Evolutionary conservation across 2,888 invertebrate genomes (phyloP).

Genomic region (Tetragonula carbonaria): DNA sequence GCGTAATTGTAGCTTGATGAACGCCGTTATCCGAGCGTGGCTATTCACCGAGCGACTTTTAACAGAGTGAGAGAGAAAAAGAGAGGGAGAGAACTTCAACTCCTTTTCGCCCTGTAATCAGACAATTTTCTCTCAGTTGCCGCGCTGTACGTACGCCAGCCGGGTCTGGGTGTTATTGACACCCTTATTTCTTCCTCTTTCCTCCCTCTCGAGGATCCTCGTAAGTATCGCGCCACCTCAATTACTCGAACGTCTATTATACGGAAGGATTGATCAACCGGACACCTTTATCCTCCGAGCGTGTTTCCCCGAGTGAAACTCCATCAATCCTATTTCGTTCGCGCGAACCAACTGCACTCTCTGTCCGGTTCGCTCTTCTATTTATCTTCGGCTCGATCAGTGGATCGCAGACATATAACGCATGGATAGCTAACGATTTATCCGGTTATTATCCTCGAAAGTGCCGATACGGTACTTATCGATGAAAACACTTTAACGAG

Average conservation of each 20-base stretch:
- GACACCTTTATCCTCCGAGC: conserved; percentile 41
- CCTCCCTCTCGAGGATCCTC: neutral
- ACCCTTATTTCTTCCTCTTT: conserved; percentile 32
- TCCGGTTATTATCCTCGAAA: neutral
- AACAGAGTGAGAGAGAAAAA: neutral
- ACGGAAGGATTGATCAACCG: conserved; percentile 37
- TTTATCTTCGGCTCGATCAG: conserved; percentile 28
- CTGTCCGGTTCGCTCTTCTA: conserved; percentile 20
- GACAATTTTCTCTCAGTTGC: conserved; percentile 41
- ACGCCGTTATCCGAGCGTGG: conserved; percentile 21
- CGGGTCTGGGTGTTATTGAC: conserved; percentile 33
- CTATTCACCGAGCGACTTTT: conserved; percentile 12
- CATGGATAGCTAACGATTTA: conserved; percentile 20
- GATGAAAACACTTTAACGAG: neutral
- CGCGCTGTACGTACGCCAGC: neutral
- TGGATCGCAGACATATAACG: conserved; percentile 4
- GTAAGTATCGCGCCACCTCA: conserved; percentile 20
- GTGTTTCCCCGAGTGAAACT: conserved; percentile 17
- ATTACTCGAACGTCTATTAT: conserved; percentile 48
- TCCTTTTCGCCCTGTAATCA: conserved; percentile 30
- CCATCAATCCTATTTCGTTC: conserved; percentile 35
- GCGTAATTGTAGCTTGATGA: conserved; percentile 38
- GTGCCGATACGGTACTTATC: too few species aligned
- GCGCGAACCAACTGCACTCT: neutral
- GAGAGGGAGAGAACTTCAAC: neutral